Conservation (phyloP, 2,797 vertebrate genomes). For the Lophius americanus region DNA sequence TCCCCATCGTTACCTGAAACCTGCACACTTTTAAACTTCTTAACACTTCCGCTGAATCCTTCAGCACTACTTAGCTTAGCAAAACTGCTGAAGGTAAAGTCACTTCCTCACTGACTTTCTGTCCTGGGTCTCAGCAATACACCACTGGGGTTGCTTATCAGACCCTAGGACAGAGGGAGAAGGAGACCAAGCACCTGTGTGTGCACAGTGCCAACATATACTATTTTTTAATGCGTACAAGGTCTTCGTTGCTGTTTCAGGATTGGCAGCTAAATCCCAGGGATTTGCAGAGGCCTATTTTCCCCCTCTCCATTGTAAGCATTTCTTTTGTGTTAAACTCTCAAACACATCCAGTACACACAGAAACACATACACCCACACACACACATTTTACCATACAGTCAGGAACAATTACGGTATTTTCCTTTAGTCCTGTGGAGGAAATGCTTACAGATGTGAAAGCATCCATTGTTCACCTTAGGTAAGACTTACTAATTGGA, state of each 20-base stretch:
- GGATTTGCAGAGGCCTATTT: constrained; percentile 44
- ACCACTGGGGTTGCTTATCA: constrained; percentile 47
- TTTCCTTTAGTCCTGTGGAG: neutral
- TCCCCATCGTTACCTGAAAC: constrained; percentile 6
- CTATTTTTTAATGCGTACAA: constrained; percentile 45
- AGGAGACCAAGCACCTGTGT: constrained; percentile 3
- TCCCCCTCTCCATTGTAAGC: constrained; percentile 40
- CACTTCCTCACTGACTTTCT: constrained; percentile 24
- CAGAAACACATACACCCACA: constrained; percentile 7
- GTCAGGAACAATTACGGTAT: constrained; percentile 22
- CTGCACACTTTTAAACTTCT: neutral
- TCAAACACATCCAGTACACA: constrained; percentile 10
- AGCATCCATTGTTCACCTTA: constrained; percentile 28
- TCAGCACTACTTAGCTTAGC: constrained; percentile 7
- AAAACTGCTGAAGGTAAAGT: constrained; percentile 13
- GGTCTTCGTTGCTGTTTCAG: constrained; percentile 57
- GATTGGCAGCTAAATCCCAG: constrained; percentile 55
- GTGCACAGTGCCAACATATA: too few relatives aligned
- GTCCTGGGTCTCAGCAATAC: constrained; percentile 24
- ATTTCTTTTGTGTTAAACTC: constrained; percentile 50
- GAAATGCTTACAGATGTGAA: constrained; percentile 11
- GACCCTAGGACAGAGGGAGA: constrained; percentile 27
- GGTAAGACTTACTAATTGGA: constrained; percentile 34
- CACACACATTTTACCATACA: constrained; percentile 18
- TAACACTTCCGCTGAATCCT: neutral